Conservation (phyloP, 2,113 vertebrate genomes). For the Willisornis vidua region DNA sequence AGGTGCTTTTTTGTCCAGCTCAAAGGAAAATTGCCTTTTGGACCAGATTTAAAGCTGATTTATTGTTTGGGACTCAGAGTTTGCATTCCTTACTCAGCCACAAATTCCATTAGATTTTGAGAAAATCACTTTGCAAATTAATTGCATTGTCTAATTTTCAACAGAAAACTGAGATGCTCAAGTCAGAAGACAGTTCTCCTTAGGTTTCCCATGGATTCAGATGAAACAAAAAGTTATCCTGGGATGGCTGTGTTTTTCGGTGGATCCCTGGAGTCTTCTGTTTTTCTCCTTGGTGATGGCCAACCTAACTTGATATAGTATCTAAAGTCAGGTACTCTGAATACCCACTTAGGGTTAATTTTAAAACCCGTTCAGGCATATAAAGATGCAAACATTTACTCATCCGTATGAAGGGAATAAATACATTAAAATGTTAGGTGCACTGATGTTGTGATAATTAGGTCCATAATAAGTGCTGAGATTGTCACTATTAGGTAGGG, state of each 20-base stretch:
- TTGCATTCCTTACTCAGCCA: background rate
- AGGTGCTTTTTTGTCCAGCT: background rate
- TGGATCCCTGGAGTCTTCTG: background rate
- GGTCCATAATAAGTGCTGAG: background rate
- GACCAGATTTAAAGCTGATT: background rate
- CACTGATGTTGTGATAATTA: slow-evolving; percentile 42
- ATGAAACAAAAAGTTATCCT: background rate
- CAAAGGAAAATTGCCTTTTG: background rate
- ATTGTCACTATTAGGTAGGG: background rate
- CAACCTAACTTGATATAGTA: background rate
- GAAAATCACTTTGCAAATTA: slow-evolving; percentile 26
- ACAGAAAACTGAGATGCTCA: background rate
- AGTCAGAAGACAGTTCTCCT: background rate
- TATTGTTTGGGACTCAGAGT: background rate
- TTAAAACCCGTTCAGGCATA: background rate
- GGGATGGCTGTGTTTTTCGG: background rate
- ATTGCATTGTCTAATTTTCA: background rate
- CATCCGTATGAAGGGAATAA: background rate
- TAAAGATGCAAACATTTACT: slow-evolving; percentile 25
- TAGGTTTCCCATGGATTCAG: background rate
- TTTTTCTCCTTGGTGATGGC: background rate
- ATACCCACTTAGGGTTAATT: slow-evolving; percentile 2
- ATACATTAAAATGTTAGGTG: slow-evolving; percentile 38
- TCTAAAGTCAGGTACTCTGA: background rate
- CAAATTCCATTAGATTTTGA: background rate